These are phyloP conservation scores for Drosophila fuyamai DNA, from an alignment of 1,140 invertebrate species.

Conservation along the genomic window DNA sequence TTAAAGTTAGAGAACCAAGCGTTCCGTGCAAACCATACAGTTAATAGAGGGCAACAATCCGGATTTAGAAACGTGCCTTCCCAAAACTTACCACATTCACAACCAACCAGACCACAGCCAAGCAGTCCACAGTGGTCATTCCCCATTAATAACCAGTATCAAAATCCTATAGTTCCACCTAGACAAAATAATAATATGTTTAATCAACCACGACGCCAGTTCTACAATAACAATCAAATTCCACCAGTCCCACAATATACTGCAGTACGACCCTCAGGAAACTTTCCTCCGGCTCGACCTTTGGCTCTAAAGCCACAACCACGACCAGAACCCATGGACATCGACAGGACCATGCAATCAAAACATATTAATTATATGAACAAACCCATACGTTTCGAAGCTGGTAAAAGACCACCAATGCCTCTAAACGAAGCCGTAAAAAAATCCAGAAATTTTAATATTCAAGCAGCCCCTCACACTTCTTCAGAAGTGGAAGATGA, in stretches of 20 bases:
- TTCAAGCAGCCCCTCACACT: neutral
- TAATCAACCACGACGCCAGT: neutral
- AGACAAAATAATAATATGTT: too few species aligned
- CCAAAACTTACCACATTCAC: too few species aligned
- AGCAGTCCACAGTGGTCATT: too few species aligned
- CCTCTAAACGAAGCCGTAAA: neutral
- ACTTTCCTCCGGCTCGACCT: neutral
- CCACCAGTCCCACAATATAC: too few species aligned
- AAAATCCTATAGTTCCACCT: too few species aligned
- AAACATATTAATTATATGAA: too few species aligned
- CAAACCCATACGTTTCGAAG: conserved; percentile 6
- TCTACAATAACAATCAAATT: too few species aligned
- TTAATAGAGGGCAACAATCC: neutral
- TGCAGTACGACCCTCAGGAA: too few species aligned
- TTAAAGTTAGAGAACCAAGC: conserved; percentile 36
- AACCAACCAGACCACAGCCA: neutral
- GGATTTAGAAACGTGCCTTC: too few species aligned
- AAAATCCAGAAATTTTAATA: conserved; percentile 2
- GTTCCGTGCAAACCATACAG: conserved; percentile 1
- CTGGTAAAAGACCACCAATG: neutral
- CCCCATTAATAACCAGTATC: too few species aligned
- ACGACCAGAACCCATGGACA: conserved; percentile 28
- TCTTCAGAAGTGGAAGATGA: neutral
- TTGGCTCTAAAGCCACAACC: conserved; percentile 2
- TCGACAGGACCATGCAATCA: conserved; percentile 13